Evolutionary conservation across 2,797 vertebrate species (phyloP).

Genomic region (Coccyzus lansbergi): DNA sequence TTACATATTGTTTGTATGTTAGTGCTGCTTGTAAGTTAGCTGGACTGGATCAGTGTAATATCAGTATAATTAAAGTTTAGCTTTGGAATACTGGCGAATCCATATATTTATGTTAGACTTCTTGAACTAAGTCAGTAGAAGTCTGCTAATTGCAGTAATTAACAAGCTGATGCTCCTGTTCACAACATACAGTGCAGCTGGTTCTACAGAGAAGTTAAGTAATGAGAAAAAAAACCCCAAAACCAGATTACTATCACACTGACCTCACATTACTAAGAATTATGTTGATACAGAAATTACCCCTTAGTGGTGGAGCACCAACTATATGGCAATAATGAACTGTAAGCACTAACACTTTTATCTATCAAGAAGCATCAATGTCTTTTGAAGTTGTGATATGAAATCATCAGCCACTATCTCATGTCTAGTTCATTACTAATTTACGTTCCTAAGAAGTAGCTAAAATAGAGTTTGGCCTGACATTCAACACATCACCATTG

Average conservation of each 20-base stretch:
- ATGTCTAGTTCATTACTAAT: not conserved
- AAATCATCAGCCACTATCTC: not conserved
- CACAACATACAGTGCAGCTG: not conserved
- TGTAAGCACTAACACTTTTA: not conserved
- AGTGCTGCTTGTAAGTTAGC: not conserved
- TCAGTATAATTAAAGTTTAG: not conserved
- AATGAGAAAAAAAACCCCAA: not conserved
- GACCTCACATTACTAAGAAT: not conserved
- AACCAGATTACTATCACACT: not conserved
- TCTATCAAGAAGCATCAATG: not conserved
- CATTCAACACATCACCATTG: not conserved
- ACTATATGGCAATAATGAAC: not conserved
- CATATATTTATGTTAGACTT: not conserved
- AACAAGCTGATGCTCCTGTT: not conserved
- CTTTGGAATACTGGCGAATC: slow-evolving; percentile 26
- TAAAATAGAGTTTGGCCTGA: not conserved
- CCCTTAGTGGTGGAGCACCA: not conserved
- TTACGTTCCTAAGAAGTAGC: not conserved
- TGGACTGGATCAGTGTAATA: not conserved
- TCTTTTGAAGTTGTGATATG: not conserved
- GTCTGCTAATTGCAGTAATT: not conserved
- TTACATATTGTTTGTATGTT: not conserved
- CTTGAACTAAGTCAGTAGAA: not conserved
- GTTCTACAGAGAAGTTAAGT: not conserved
- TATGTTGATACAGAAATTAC: not conserved